Base-by-base conservation (phyloP, 1,140 invertebrate species). In the Drosophila aff. region DNA sequence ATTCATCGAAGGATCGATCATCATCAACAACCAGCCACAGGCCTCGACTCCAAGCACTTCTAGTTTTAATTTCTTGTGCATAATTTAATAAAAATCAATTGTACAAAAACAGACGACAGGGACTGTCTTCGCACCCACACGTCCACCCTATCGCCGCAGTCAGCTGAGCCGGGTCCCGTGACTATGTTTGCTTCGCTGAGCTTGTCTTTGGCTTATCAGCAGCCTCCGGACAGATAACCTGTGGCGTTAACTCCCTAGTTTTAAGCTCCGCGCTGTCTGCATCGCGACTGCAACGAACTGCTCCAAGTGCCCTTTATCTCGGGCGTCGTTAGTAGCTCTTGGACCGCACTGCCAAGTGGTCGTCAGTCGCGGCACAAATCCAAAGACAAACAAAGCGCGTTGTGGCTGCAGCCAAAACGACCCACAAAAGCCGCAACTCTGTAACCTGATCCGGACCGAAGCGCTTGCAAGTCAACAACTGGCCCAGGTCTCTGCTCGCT, bases 41-140 rank as follows among this genome's bases (percentile, higher is more conserved):
- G 66, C 50, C 46, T 52, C 76, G 46, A 72, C 76, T 79, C 59
- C 59, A 72, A 79, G 60, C 76, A 79, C 79, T 44, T 90, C 52
- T 87, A 87, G 81, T 89, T 90, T 55, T 90, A 90, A 81, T 89
- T 79, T 81, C 65, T 79, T 89, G 84, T 76, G 82, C 75, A 61
- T 89, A 89, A 89, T 85, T 89, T 89, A 89, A 89, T 90, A 90
- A 90, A 85, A 89, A 90, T 89, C 85, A 78, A 87, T 79, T 87
- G 84, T 90, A 89, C 72, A 81, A 90, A 81, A 84, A 66, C 43
- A 47, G 53, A 11, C 21, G 9, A 9, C 28, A 31, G 31, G 18
- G 38, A 63, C 36, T 41, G 31, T 58, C 16, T 44, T 15, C 10
- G 4, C 44, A 3, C 44, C 43, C 10, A 21, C 44, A 21, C 43